A percentile compares a stretch with the other conserved stretches of the same genome.
These are phyloP conservation scores for Crotalus tigris DNA, from an alignment of 2,113 vertebrate genomes.

Conservation along the genomic window DNA sequence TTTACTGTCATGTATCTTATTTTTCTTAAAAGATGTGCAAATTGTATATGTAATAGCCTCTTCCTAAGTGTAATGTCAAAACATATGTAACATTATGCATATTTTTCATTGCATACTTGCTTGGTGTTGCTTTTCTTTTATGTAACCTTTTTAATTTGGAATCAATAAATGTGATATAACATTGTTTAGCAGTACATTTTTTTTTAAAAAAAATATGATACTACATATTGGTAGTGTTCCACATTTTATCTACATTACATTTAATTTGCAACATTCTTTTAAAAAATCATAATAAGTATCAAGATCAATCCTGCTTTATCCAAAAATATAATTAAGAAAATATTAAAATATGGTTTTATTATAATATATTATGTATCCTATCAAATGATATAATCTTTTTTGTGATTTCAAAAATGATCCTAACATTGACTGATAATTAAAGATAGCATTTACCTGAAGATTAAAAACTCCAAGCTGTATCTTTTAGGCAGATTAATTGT, in stretches of 20 bases:
- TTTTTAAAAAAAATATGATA: constrained; percentile 38
- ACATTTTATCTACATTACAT: not conserved
- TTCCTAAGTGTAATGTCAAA: constrained; percentile 55
- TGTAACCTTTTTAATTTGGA: constrained; percentile 64
- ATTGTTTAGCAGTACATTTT: constrained; percentile 65
- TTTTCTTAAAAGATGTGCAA: constrained; percentile 31
- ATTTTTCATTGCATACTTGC: constrained; percentile 61
- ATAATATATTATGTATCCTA: not conserved
- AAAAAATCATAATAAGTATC: not conserved
- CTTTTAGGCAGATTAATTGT: not conserved
- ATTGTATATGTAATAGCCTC: constrained; percentile 50
- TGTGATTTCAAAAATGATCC: constrained; percentile 10
- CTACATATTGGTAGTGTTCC: not conserved
- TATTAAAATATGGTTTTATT: not conserved
- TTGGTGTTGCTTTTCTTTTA: constrained; percentile 53
- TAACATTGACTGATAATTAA: not conserved
- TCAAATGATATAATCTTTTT: not conserved
- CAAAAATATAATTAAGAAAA: not conserved
- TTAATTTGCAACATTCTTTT: constrained; percentile 17
- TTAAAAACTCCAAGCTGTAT: constrained; percentile 1
- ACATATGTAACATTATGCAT: constrained; percentile 58
- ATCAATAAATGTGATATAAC: constrained; percentile 74
- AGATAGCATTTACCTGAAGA: fast-evolving
- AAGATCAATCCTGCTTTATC: not conserved
- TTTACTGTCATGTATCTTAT: constrained; percentile 53